Conservation (phyloP, 2,888 invertebrate species). For the Diabrotica balteata region DNA sequence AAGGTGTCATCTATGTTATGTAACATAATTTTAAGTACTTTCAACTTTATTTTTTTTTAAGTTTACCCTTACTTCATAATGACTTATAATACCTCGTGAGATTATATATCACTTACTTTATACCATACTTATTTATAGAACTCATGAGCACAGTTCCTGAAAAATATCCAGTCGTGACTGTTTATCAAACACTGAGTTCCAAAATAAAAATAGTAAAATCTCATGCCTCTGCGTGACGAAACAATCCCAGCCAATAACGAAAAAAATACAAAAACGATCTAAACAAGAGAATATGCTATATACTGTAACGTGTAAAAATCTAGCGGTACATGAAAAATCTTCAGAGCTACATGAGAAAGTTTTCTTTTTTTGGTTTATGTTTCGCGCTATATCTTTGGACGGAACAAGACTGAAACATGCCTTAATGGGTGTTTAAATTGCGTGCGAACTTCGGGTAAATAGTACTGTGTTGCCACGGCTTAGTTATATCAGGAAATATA, state of each 20-base stretch:
- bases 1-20: no score
- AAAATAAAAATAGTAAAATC: slow-evolving; percentile 17
- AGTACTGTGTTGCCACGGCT: slow-evolving; percentile 13
- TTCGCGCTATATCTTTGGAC: slow-evolving; percentile 13
- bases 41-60: no score
- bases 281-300: slow-evolving; percentile 25
- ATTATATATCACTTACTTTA: no score
- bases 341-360: slow-evolving; percentile 26
- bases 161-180: slow-evolving; percentile 4
- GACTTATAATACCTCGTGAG: no score
- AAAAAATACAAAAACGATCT: slow-evolving; percentile 5
- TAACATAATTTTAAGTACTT: no score
- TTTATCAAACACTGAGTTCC: slow-evolving; percentile 2
- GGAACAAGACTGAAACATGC: slow-evolving; percentile 32
- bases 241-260: slow-evolving; percentile 11
- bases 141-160: background rate
- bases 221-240: slow-evolving; percentile 19
- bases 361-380: slow-evolving; percentile 10
- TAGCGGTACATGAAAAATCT: slow-evolving; percentile 32
- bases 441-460: slow-evolving; percentile 31
- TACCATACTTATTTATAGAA: no score
- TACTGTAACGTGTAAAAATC: slow-evolving; percentile 34
- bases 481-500: background rate
- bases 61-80: no score
- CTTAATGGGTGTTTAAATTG: slow-evolving; percentile 36